A percentile compares a stretch with the other conserved stretches of the same genome.
Evolutionary conservation across 1,140 invertebrate species (phyloP).

Genomic region (Brachionus koreanus): DNA sequence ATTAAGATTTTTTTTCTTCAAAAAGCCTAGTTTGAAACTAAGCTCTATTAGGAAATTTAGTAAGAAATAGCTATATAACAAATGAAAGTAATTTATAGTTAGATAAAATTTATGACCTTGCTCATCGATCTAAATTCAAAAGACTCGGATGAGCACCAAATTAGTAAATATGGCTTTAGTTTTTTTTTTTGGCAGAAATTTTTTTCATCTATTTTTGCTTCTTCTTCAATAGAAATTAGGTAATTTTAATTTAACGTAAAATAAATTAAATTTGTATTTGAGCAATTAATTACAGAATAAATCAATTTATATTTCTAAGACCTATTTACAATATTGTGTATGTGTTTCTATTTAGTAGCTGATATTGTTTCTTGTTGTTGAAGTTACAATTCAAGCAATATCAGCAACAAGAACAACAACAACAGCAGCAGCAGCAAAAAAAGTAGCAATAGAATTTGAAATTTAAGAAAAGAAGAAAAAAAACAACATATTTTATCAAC

Average conservation of each 20-base stretch:
- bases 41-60: no score
- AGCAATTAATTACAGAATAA: conserved; percentile 37
- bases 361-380: not conserved
- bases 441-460: not conserved
- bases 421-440: not conserved
- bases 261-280: conserved; percentile 32
- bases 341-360: conserved; percentile 20
- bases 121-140: no score
- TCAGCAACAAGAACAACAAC: not conserved
- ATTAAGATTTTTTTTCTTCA: no score
- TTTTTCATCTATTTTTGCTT: not conserved
- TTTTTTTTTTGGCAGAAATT: not conserved
- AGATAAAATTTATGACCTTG: no score
- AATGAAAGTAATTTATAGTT: no score
- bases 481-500: conserved; percentile 39
- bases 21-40: no score
- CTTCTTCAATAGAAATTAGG: not conserved
- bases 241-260: conserved; percentile 36
- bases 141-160: no score
- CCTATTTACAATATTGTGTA: conserved; percentile 32
- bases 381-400: not conserved
- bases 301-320: conserved; percentile 21
- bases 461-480: conserved; percentile 29
- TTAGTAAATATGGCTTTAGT: no score
- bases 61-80: no score